Conservation (phyloP, 1,140 invertebrate species). For the Drosophila asahinai region DNA sequence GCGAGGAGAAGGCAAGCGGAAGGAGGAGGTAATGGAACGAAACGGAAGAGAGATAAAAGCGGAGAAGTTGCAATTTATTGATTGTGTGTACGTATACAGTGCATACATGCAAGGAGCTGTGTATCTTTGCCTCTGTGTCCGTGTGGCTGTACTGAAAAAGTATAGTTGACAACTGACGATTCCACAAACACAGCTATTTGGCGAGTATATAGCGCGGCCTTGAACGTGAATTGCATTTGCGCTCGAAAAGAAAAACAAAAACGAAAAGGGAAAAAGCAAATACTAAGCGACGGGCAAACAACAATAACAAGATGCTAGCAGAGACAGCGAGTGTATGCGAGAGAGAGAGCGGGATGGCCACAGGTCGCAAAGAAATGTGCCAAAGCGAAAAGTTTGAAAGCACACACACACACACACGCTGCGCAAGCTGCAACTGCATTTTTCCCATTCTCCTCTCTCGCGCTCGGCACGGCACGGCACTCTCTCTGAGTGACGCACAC, state of each 20-base stretch:
- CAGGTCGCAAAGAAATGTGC: conserved; percentile 42
- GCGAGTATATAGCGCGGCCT: conserved; percentile 57
- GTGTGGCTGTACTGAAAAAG: conserved; percentile 50
- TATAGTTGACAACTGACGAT: conserved; percentile 73
- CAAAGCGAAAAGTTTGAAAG: conserved; percentile 64
- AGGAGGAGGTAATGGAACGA: neutral
- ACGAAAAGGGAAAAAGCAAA: conserved; percentile 30
- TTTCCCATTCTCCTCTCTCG: conserved; percentile 22
- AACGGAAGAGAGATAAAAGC: conserved; percentile 27
- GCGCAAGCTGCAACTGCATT: conserved; percentile 44
- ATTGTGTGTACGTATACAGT: conserved; percentile 43
- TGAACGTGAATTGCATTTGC: conserved; percentile 85
- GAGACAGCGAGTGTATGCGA: conserved; percentile 23
- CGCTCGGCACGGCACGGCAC: neutral
- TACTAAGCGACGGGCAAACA: conserved; percentile 37
- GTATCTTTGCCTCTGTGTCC: conserved; percentile 17
- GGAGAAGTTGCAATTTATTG: conserved; percentile 67
- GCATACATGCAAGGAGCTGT: conserved; percentile 14
- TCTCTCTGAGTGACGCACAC: conserved; percentile 44
- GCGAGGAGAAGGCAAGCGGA: neutral
- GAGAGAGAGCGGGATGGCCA: conserved; percentile 19
- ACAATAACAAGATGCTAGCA: conserved; percentile 39
- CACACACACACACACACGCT: conserved; percentile 35
- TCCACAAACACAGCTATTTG: conserved; percentile 12
- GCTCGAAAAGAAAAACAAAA: conserved; percentile 55